Evolutionary conservation across 2,888 invertebrate genomes (phyloP), one percentile per base, ranked within the genome.

Genomic region (Chrysopilus asiliformis): DNA sequence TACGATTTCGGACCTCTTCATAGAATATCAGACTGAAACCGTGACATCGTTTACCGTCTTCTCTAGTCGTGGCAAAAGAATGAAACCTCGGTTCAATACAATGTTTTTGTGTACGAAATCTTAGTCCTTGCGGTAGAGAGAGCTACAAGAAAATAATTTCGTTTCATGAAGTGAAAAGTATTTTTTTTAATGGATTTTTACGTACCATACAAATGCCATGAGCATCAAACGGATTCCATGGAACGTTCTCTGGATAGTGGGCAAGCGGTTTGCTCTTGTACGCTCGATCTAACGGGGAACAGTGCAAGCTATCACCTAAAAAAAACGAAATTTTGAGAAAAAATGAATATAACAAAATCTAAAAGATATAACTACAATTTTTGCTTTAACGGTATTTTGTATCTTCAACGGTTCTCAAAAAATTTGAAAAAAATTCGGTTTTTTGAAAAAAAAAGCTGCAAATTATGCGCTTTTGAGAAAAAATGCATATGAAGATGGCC

Each of bases 11-110:
- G 47, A 95, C 90, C 68, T 93, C 90, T 67, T 98, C 98, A 67
- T 84, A 95, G 64, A 97, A 97, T 13, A 93, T 81, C 48, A 91
- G 76, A 55, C 89, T 87, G 55, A 90, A 91, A 41, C 98, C 98
- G 68, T 90, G 93, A 48, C 83, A 81, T 48, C 94, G 72, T 47
- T 83, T 82, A 37, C 95, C 97, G 74, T 98, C 94, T 68, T 97
- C 95, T 50, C 86, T 74, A 10, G 97, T 97, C 43, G 97, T 89
- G 38, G 97, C 79, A 69, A 97, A 98, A 32, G 94, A 87, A 65
- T 98, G 98, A 64, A 95, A 93, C 55, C 72, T 76, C 9, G 93
- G 84, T 50, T 85, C 82, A 55, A 77, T 68, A 41, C 74, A 73
- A 63, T 93, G 87, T 62, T 89, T 90, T 60, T 95, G 93, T 9